Evolutionary conservation across 2,888 invertebrate genomes (phyloP).

Genomic region (Xanthorhoe designata): DNA sequence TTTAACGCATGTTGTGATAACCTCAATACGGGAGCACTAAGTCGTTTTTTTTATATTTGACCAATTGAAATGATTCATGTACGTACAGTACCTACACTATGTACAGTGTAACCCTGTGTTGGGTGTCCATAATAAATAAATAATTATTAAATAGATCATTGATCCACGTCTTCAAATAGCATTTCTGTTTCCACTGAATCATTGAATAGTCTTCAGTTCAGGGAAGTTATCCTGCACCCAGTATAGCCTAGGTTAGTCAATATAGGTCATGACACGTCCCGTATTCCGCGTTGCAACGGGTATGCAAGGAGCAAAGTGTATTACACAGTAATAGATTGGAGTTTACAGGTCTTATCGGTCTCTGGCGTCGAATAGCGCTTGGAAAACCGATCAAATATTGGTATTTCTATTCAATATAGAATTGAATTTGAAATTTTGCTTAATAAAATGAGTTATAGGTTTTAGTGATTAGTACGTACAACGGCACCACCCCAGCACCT

Average conservation of each 20-base stretch:
- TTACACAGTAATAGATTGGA: slow-evolving; percentile 17
- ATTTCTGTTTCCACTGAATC: neutral
- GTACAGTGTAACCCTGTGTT: too few species aligned
- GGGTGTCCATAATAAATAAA: too few species aligned
- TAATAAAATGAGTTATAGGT: neutral
- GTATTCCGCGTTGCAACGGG: slow-evolving; percentile 32
- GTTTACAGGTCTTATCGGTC: slow-evolving; percentile 4
- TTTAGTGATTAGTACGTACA: too few species aligned
- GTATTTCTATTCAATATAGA: neutral
- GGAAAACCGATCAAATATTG: slow-evolving; percentile 5
- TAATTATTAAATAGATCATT: neutral
- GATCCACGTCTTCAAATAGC: neutral
- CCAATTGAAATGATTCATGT: too few species aligned
- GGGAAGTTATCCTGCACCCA: slow-evolving; percentile 1
- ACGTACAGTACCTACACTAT: too few species aligned
- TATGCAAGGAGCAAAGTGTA: slow-evolving; percentile 30
- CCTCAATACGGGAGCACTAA: too few species aligned
- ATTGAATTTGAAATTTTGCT: neutral
- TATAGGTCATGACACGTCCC: slow-evolving; percentile 42
- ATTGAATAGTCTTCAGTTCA: neutral
- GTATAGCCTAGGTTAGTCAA: slow-evolving; percentile 11
- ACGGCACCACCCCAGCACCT: too few species aligned
- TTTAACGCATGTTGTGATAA: too few species aligned
- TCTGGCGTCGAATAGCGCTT: neutral
- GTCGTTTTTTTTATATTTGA: too few species aligned